A percentile compares a stretch with the other conserved stretches of the same genome.
Evolutionary conservation across 2,797 vertebrate genomes (phyloP).

Genomic region (Hipposideros larvatus): DNA sequence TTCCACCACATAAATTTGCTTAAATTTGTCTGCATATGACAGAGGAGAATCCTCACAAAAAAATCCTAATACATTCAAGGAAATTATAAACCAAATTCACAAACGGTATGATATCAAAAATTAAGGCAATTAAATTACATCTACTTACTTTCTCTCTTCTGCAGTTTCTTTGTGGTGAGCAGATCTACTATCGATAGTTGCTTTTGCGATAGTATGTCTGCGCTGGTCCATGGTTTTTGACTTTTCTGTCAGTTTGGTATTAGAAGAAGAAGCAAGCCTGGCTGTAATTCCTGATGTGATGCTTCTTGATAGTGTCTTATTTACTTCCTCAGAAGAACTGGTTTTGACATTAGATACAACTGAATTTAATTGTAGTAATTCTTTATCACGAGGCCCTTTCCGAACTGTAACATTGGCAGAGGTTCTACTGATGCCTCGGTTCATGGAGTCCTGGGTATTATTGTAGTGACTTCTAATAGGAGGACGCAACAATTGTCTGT

Average conservation of each 20-base stretch:
- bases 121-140: not conserved
- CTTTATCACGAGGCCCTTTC: slow-evolving; percentile 64
- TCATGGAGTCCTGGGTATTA: slow-evolving; percentile 54
- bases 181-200: slow-evolving; percentile 57
- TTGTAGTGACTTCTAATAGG: slow-evolving; percentile 35
- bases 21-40: not conserved
- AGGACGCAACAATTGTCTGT: slow-evolving; percentile 69
- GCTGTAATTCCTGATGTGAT: slow-evolving; percentile 36
- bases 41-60: not conserved
- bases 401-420: slow-evolving; percentile 22
- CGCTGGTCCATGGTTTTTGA: slow-evolving; percentile 62
- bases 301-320: not conserved
- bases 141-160: slow-evolving; percentile 92
- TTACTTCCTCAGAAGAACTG: not conserved
- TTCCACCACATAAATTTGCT: not conserved
- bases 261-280: slow-evolving; percentile 45
- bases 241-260: slow-evolving; percentile 68
- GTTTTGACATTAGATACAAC: slow-evolving; percentile 24
- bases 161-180: slow-evolving; percentile 84
- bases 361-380: slow-evolving; percentile 44
- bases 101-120: not conserved
- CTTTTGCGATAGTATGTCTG: slow-evolving; percentile 74
- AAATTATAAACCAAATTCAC: slow-evolving; percentile 25
- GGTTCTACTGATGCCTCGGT: slow-evolving; percentile 28
- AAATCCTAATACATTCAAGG: not conserved